These are phyloP conservation scores for Halictus rubicundus DNA, from an alignment of 1,140 invertebrate species.

Conservation along the genomic window DNA sequence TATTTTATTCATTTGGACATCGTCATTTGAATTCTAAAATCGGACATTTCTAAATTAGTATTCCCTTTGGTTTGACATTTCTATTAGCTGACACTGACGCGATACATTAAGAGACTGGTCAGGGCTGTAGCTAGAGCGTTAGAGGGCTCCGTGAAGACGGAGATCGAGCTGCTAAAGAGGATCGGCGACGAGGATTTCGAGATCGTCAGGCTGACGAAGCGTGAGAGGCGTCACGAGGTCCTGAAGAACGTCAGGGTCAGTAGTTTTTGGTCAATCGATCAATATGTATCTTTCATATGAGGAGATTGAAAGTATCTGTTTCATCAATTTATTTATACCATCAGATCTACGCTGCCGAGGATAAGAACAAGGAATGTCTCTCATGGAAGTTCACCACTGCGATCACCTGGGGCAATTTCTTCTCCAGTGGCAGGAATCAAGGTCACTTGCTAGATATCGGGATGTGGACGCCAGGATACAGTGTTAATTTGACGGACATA, in stretches of 20 bases:
- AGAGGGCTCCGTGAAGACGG: constrained; percentile 84
- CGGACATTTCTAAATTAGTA: too few species aligned
- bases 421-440: constrained; percentile 41
- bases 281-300: too few species aligned
- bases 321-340: constrained; percentile 20
- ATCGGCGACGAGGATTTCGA: constrained; percentile 92
- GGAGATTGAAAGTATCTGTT: not conserved
- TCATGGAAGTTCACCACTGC: constrained; percentile 84
- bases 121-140: constrained; percentile 83
- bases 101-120: constrained; percentile 84
- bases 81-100: constrained; percentile 82
- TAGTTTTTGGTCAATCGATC: too few species aligned
- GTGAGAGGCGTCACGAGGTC: constrained; percentile 83
- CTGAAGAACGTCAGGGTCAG: constrained; percentile 83
- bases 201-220: constrained; percentile 85
- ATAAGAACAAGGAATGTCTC: constrained; percentile 84
- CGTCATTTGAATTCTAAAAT: too few species aligned
- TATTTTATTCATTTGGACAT: too few species aligned
- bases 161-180: constrained; percentile 85
- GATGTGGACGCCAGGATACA: constrained; percentile 86
- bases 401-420: constrained; percentile 85
- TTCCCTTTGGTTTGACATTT: not conserved
- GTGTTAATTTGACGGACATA: constrained; percentile 84
- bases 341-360: not conserved
- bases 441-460: constrained; percentile 84